Conservation (phyloP, 2,113 vertebrate species). For the Xenopus borealis region DNA sequence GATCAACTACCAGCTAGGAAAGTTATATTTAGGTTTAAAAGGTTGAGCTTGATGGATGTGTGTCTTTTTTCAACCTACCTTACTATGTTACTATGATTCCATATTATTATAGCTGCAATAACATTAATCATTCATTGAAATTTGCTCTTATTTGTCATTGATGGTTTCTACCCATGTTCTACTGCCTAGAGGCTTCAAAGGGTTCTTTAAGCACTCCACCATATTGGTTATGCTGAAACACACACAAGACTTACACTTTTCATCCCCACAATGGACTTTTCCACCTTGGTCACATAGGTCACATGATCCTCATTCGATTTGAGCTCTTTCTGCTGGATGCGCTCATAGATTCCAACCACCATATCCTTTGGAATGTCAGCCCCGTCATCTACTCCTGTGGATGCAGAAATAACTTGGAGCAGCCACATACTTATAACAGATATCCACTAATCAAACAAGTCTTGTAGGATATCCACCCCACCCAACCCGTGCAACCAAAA, state of each 20-base stretch:
- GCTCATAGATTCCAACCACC: constrained; percentile 94
- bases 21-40: too few relatives aligned
- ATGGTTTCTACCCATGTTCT: too few relatives aligned
- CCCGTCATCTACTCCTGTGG: constrained; percentile 90
- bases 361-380: constrained; percentile 95
- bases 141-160: too few relatives aligned
- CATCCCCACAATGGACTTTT: constrained; percentile 96
- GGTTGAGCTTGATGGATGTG: too few relatives aligned
- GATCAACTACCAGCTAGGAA: too few relatives aligned
- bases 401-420: not conserved
- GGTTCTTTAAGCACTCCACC: too few relatives aligned
- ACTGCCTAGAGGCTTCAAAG: too few relatives aligned
- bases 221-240: too few relatives aligned
- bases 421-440: not conserved
- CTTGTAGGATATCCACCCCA: not conserved
- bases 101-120: too few relatives aligned
- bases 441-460: not conserved
- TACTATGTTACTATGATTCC: too few relatives aligned
- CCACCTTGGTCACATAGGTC: constrained; percentile 95
- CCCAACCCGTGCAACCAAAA: not conserved
- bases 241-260: constrained; percentile 80
- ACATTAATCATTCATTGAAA: too few relatives aligned
- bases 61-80: too few relatives aligned
- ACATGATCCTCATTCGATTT: constrained; percentile 97
- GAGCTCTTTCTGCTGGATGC: constrained; percentile 94